Percentiles rank a stretch among this genome's conserved stretches.
Evolutionary conservation across 2,113 vertebrate genomes (phyloP).

Genomic region (Aldabrachelys gigantea): DNA sequence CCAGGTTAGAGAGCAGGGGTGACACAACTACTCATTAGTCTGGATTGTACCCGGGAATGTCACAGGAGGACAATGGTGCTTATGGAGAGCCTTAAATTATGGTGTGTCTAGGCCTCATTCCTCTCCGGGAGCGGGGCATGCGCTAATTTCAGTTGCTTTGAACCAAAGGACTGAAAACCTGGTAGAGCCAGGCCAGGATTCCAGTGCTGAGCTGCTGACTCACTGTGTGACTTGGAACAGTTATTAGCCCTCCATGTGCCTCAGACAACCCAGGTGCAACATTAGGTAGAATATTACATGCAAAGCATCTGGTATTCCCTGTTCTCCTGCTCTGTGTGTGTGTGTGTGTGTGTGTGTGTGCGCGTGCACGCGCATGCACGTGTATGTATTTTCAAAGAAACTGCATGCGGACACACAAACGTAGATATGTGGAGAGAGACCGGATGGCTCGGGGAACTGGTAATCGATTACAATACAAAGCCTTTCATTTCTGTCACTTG

Average conservation of each 20-base stretch:
- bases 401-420: no score
- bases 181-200: not conserved
- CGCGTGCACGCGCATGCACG: no score
- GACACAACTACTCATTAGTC: not conserved
- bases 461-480: not conserved
- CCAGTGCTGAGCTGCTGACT: not conserved
- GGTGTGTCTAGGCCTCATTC: not conserved
- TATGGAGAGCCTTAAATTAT: not conserved
- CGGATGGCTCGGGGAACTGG: not conserved
- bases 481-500: not conserved
- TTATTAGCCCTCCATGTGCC: not conserved
- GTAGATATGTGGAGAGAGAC: not conserved
- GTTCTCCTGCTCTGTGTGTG: not conserved
- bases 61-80: fast-evolving
- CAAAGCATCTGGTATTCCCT: not conserved
- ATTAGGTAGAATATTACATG: not conserved
- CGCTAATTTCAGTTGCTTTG: not conserved
- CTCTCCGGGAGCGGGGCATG: not conserved
- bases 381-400: no score
- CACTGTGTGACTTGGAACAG: not conserved
- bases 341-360: no score
- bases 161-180: not conserved
- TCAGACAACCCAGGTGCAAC: not conserved
- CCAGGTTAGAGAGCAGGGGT: not conserved
- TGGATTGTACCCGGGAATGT: not conserved